phyloP scores from a whole-genome alignment of 2,797 vertebrate genomes.

The Argya squamiceps region DNA sequence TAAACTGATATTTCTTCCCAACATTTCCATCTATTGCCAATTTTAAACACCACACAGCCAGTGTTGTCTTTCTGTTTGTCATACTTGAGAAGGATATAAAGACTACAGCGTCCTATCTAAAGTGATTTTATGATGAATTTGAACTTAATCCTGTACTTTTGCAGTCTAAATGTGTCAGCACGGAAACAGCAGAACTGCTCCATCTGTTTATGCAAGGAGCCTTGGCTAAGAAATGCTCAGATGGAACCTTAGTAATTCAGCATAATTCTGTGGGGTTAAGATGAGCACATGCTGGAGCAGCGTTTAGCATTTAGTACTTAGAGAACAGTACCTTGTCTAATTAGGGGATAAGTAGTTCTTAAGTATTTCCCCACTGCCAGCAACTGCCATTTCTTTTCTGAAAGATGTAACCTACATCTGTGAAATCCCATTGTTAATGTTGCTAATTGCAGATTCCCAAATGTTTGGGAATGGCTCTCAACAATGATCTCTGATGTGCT shows the following conservation, averaged over 20 bases:
- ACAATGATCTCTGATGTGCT: not conserved
- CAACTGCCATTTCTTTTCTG: not conserved
- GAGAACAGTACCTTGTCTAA: constrained; percentile 21
- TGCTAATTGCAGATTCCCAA: constrained; percentile 31
- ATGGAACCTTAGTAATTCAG: not conserved
- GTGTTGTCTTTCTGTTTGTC: not conserved
- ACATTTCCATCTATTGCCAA: not conserved
- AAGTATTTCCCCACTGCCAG: constrained; percentile 28
- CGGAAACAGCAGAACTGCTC: constrained; percentile 10
- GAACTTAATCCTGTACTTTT: constrained; percentile 49
- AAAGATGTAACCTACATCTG: constrained; percentile 23
- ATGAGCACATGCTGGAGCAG: not conserved
- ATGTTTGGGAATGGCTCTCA: constrained; percentile 38
- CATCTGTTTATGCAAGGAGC: constrained; percentile 40
- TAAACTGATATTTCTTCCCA: not conserved
- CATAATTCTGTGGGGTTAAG: constrained; percentile 23
- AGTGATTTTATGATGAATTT: constrained; percentile 49
- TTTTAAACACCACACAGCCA: not conserved
- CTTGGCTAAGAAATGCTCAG: constrained; percentile 29
- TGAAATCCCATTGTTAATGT: constrained; percentile 42
- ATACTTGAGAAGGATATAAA: not conserved
- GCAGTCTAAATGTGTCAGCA: constrained; percentile 7
- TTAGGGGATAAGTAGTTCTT: constrained; percentile 39
- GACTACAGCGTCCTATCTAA: not conserved
- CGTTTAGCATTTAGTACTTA: not conserved